These are phyloP conservation scores for Cirrhinus molitorella DNA, from an alignment of 2,797 vertebrate species.

Conservation along the genomic window DNA sequence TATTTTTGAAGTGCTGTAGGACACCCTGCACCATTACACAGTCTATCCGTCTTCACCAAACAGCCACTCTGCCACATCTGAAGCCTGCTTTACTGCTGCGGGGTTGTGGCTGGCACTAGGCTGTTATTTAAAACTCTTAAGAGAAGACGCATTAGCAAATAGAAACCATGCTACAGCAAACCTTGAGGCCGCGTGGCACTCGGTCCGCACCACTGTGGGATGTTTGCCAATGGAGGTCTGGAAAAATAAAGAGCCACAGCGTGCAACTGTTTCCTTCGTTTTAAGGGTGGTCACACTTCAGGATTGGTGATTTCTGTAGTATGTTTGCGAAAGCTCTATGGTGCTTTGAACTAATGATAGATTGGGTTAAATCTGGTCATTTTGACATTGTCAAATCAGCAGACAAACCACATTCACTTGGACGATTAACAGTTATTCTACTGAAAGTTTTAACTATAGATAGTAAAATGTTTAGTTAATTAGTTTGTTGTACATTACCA, in stretches of 20 bases:
- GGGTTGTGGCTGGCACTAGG: conserved; percentile 40
- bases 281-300: conserved; percentile 6
- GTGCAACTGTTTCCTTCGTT: background rate
- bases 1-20: conserved; percentile 48
- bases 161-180: conserved; percentile 34
- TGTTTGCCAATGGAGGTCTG: conserved; percentile 42
- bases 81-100: conserved; percentile 38
- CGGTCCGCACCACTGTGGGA: conserved; percentile 29
- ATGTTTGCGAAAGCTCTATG: background rate
- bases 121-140: conserved; percentile 59
- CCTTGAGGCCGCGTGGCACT: conserved; percentile 19
- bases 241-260: background rate
- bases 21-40: conserved; percentile 46
- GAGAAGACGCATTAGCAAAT: conserved; percentile 40
- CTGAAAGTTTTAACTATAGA: background rate
- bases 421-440: background rate
- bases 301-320: conserved; percentile 2
- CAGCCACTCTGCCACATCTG: conserved; percentile 49
- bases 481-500: too few relatives aligned
- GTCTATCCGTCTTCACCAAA: conserved; percentile 42
- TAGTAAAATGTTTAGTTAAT: background rate
- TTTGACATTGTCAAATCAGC: background rate
- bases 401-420: background rate
- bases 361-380: background rate
- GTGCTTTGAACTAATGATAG: background rate